Evolutionary conservation across 2,113 vertebrate genomes (phyloP), one percentile per base, ranked within the genome.

Genomic region (Notarius lentiginosus): DNA sequence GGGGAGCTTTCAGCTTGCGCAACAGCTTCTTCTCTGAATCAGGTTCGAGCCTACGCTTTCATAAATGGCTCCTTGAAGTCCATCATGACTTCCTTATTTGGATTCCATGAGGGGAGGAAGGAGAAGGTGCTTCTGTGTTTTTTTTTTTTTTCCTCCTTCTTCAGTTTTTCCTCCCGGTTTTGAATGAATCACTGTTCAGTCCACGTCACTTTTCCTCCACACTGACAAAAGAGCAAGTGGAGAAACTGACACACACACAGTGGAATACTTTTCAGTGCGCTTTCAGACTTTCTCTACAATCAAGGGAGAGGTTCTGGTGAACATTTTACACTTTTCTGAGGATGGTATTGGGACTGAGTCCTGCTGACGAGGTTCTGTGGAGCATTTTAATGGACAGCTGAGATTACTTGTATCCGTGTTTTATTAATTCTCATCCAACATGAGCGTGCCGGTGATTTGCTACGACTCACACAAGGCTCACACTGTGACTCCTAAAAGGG

Each of bases 171-270:
- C 82, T 84, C 49, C 70, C 49, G 34, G 58, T 76, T 87, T 58
- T 84, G 76, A 84, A 87, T 84, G 58, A 84, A 87, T 85, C 18
- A 87, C 84, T 30, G 51, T 82, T 66, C 84, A 79, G 79, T 86
- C 51, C 80, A 58, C 56, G 47, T 47, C 56, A 76, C 70, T 76
- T 49, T 87, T 68, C 58, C 63, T 58, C n/a, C 17, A n/a, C 18
- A 18, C 63, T 81, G 53, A 55, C 15, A 80, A 53, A 55, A 41
- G 80, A 41, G 51, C 63, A 47, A 47, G 53, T 5, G 20, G 56
- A 56, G 51, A 83, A 68, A 83, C 82, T 70, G 49, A 34, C 82
- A 47, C 27, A 22, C 24, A 79, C 20, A 51, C 49, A 6, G 5
- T 68, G 61, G 76, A 80, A 80, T 55, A 24, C 47, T 51, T 63